Conservation (phyloP, 2,888 invertebrate species). For the Pollenia labialis region DNA sequence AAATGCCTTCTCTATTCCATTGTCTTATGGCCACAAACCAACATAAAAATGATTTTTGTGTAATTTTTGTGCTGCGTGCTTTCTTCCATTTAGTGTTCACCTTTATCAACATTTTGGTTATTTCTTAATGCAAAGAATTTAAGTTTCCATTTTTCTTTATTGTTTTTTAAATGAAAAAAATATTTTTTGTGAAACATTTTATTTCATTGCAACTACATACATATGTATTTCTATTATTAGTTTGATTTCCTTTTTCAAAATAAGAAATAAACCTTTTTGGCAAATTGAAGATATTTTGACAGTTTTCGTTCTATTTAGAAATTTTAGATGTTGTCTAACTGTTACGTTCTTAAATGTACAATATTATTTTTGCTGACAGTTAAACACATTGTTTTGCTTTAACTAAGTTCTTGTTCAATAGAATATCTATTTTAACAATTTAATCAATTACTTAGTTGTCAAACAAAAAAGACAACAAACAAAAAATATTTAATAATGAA, state of each 20-base stretch:
- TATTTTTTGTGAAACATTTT: slow-evolving; percentile 9
- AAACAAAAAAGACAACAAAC: background rate
- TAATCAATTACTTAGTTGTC: slow-evolving; percentile 48
- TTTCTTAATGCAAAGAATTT: background rate
- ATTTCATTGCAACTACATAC: slow-evolving; percentile 22
- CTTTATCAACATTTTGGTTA: slow-evolving; percentile 21
- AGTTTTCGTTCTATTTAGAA: slow-evolving; percentile 38
- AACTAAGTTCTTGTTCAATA: background rate
- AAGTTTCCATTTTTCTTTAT: background rate
- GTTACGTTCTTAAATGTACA: background rate
- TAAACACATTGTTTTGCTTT: slow-evolving; percentile 32
- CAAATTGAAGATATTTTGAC: slow-evolving; percentile 55
- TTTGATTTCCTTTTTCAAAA: slow-evolving; percentile 29
- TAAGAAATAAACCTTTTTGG: slow-evolving; percentile 22
- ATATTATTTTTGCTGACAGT: slow-evolving; percentile 49
- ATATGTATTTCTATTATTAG: slow-evolving; percentile 14
- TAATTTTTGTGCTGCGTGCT: slow-evolving; percentile 4
- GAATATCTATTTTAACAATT: slow-evolving; percentile 32
- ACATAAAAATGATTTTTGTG: slow-evolving; percentile 8
- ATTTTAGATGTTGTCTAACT: slow-evolving; percentile 30
- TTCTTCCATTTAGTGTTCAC: background rate
- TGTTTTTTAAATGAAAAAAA: background rate
- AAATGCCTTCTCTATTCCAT: slow-evolving; percentile 26
- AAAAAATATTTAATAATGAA: background rate
- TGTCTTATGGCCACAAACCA: slow-evolving; percentile 30